Evolutionary conservation across 2,888 invertebrate genomes (phyloP).

Genomic region (Napeogenes inachia): DNA sequence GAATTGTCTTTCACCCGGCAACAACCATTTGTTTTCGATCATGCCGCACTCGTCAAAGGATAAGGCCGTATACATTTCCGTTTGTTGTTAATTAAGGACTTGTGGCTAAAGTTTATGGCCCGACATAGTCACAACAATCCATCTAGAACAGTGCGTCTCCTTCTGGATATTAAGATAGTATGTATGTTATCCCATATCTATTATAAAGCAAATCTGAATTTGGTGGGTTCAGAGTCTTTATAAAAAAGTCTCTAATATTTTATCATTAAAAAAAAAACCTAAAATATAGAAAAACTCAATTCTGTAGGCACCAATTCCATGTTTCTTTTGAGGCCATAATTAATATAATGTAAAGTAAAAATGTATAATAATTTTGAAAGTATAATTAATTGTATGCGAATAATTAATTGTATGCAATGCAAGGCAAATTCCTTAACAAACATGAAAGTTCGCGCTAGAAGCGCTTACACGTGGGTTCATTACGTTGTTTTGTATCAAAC

Average conservation of each 20-base stretch:
- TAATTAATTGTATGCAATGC: too few relatives aligned
- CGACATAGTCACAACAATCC: constrained; percentile 61
- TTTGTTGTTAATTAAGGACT: constrained; percentile 63
- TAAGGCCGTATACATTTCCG: constrained; percentile 48
- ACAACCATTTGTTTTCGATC: not conserved
- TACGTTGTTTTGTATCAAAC: constrained; percentile 72
- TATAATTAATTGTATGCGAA: too few relatives aligned
- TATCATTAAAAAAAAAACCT: too few relatives aligned
- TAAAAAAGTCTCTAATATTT: too few relatives aligned
- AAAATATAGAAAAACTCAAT: too few relatives aligned
- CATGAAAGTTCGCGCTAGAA: constrained; percentile 21
- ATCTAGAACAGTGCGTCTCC: constrained; percentile 52
- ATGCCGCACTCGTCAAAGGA: constrained; percentile 20
- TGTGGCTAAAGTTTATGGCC: constrained; percentile 52
- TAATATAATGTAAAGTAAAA: not conserved
- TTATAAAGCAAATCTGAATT: constrained; percentile 51
- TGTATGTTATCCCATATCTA: constrained; percentile 67
- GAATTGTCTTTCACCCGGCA: not conserved
- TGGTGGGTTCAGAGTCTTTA: constrained; percentile 43
- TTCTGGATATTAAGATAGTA: constrained; percentile 52
- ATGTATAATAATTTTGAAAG: too few relatives aligned
- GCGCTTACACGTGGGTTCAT: constrained; percentile 34
- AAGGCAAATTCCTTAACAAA: constrained; percentile 13
- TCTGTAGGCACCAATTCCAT: too few relatives aligned
- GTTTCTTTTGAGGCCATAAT: constrained; percentile 18